Evolutionary conservation across 2,797 vertebrate genomes (phyloP).

Genomic region (Myotis vivesi): DNA sequence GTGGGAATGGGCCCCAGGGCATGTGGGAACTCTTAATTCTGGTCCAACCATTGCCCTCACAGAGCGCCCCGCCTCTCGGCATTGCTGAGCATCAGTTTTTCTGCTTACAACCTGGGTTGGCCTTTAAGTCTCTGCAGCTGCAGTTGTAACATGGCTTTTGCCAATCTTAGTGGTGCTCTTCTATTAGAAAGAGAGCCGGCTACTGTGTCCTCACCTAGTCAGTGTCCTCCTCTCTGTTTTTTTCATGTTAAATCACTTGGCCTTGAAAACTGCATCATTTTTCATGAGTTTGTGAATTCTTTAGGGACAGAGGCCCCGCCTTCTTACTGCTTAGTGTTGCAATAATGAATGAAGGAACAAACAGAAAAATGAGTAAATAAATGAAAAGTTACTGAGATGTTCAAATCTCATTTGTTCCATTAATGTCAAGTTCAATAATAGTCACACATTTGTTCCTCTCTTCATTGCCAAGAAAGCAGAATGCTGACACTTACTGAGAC

Average conservation of each 20-base stretch:
- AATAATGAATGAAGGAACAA: neutral
- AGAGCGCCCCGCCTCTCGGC: neutral
- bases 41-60: accelerated
- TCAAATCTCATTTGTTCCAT: neutral
- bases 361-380: neutral
- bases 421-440: neutral
- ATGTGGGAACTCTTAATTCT: neutral
- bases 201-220: accelerated
- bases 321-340: neutral
- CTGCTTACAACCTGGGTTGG: neutral
- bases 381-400: neutral
- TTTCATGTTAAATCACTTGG: neutral
- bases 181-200: neutral
- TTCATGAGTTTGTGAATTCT: neutral
- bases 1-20: neutral
- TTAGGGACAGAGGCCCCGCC: neutral
- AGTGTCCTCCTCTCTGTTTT: neutral
- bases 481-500: neutral
- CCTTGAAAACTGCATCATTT: neutral
- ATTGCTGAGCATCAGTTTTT: accelerated
- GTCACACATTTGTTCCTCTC: neutral
- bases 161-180: neutral
- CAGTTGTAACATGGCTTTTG: neutral
- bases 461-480: neutral
- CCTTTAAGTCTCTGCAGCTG: accelerated